These are phyloP conservation scores for Ranitomeya variabilis DNA, from an alignment of 2,113 vertebrate species.

Conservation along the genomic window DNA sequence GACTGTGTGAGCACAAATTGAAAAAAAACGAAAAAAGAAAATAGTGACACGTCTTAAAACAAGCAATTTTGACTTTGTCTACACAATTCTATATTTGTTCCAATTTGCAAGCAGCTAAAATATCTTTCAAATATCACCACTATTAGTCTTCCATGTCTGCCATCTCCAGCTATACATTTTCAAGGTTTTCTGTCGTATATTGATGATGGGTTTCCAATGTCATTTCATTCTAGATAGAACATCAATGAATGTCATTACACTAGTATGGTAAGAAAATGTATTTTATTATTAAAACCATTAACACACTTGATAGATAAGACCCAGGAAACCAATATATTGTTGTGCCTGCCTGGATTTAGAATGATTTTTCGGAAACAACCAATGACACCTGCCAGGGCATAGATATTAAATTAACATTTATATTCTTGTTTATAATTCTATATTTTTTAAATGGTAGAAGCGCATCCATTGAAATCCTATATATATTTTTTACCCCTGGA, in stretches of 20 bases:
- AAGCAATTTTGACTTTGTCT: constrained; percentile 46
- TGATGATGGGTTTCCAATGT: constrained; percentile 37
- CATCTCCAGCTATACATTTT: constrained; percentile 49
- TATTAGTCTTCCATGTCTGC: constrained; percentile 44
- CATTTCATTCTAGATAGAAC: constrained; percentile 43
- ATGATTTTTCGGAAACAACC: constrained; percentile 16
- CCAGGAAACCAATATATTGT: constrained; percentile 43
- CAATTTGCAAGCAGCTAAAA: constrained; percentile 45
- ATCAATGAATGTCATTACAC: constrained; percentile 43
- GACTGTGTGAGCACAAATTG: constrained; percentile 47
- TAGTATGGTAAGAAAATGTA: constrained; percentile 22
- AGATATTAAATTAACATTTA: constrained; percentile 20
- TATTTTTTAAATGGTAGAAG: not conserved
- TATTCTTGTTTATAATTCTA: not conserved
- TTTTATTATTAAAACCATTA: constrained; percentile 51
- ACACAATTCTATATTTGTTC: constrained; percentile 38
- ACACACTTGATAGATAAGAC: constrained; percentile 35
- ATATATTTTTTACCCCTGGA: not conserved
- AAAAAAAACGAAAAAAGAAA: constrained; percentile 28
- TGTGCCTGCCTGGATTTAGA: constrained; percentile 16
- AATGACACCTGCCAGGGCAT: constrained; percentile 5
- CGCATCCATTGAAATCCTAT: not conserved
- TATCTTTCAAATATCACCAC: constrained; percentile 10
- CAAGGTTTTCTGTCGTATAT: constrained; percentile 12
- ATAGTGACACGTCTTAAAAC: constrained; percentile 24